Percentiles rank a stretch among this genome's conserved stretches.
These are phyloP conservation scores for Brachyptera putata DNA, from an alignment of 2,888 invertebrate species.

Conservation along the genomic window DNA sequence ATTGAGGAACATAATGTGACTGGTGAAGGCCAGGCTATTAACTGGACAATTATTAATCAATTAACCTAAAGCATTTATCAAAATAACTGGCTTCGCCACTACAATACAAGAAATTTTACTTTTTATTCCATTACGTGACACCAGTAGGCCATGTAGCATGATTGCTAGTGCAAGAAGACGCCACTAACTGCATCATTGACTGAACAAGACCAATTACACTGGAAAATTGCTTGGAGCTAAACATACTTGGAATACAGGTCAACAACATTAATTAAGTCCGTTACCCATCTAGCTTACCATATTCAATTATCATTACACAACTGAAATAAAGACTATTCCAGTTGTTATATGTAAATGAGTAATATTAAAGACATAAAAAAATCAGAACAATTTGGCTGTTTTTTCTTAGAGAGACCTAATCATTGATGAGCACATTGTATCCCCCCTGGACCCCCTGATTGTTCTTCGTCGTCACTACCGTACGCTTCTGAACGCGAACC, in stretches of 20 bases:
- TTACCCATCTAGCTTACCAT: not conserved
- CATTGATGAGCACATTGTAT: constrained; percentile 83
- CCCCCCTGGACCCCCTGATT: constrained; percentile 55
- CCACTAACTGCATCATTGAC: too few relatives aligned
- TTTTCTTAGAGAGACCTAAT: constrained; percentile 36
- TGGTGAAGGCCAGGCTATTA: too few relatives aligned
- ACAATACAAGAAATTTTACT: too few relatives aligned
- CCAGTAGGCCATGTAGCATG: too few relatives aligned
- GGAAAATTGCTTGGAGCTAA: not conserved
- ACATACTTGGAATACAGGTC: not conserved
- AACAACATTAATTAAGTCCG: constrained; percentile 8
- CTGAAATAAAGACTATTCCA: not conserved
- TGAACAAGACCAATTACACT: too few relatives aligned
- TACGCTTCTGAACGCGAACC: constrained; percentile 62
- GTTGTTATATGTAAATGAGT: not conserved
- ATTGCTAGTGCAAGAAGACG: too few relatives aligned
- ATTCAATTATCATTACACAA: not conserved
- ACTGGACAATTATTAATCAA: too few relatives aligned
- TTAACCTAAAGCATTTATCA: too few relatives aligned
- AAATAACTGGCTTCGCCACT: too few relatives aligned
- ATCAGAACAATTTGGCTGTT: not conserved
- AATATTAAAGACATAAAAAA: not conserved
- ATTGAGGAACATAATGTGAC: too few relatives aligned
- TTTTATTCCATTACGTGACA: too few relatives aligned
- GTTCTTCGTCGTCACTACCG: constrained; percentile 64